phyloP scores from a whole-genome alignment of 2,797 vertebrate genomes.

The Acipenser oxyrinchus region DNA sequence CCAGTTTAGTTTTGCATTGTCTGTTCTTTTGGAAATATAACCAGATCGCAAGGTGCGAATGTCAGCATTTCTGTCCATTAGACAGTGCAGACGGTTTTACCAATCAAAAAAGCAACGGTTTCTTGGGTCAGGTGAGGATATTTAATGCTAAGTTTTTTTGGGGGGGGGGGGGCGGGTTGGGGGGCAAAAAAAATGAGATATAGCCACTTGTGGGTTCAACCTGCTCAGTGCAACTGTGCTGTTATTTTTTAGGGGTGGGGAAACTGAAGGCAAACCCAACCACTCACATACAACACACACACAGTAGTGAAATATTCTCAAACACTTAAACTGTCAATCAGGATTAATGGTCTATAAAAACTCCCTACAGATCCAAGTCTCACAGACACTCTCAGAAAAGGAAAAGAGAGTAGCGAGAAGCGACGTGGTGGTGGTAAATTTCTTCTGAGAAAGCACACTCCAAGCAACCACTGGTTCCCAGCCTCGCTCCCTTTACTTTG shows the following conservation, averaged over 20 bases:
- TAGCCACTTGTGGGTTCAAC: too few species aligned
- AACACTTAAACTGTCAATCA: conserved; percentile 90
- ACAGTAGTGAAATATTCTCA: conserved; percentile 66
- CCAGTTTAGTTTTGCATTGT: too few species aligned
- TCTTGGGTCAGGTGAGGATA: not conserved
- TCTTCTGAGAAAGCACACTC: conserved; percentile 30
- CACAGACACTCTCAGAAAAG: conserved; percentile 37
- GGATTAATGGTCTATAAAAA: conserved; percentile 80
- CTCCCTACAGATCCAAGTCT: conserved; percentile 52
- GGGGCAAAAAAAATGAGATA: conserved; percentile 16
- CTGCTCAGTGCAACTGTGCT: too few species aligned
- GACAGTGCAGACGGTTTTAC: too few species aligned
- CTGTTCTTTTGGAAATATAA: too few species aligned
- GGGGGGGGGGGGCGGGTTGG: conserved; percentile 48
- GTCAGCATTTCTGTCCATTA: too few species aligned
- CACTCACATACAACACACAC: conserved; percentile 53
- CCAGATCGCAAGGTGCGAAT: too few species aligned
- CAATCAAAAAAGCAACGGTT: not conserved
- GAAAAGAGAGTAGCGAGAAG: conserved; percentile 24
- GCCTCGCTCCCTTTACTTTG: conserved; percentile 24
- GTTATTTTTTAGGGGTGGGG: conserved; percentile 31
- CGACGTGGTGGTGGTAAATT: conserved; percentile 42
- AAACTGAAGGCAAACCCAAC: conserved; percentile 49
- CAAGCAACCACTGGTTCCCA: conserved; percentile 31
- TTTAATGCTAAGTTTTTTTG: conserved; percentile 9